A percentile compares a stretch with the other conserved stretches of the same genome.
phyloP scores from a whole-genome alignment of 2,113 vertebrate genomes.

The Semnornis frantzii region DNA sequence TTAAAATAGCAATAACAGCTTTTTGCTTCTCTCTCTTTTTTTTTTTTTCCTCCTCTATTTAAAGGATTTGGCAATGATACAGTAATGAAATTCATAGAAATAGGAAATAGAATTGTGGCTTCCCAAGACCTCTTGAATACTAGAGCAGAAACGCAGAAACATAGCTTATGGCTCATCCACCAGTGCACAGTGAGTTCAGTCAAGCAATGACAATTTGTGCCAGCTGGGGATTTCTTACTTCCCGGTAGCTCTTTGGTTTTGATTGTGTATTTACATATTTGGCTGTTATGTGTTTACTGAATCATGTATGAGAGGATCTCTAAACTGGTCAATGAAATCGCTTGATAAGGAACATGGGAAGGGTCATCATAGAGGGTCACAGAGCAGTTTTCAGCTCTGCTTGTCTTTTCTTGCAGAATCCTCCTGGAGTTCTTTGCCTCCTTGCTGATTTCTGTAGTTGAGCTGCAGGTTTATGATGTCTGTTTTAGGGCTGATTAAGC shows the following conservation, averaged over 20 bases:
- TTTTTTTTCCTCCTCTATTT: no score
- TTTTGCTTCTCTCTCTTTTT: not conserved
- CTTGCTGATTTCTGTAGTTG: not conserved
- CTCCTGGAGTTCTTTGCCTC: not conserved
- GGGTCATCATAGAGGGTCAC: not conserved
- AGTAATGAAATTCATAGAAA: not conserved
- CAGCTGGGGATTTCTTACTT: not conserved
- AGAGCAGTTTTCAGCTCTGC: not conserved
- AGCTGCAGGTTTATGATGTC: not conserved
- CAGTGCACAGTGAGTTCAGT: not conserved
- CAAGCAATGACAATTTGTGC: not conserved
- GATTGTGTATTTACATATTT: not conserved
- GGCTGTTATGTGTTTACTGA: not conserved
- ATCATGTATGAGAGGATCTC: not conserved
- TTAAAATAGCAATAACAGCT: not conserved
- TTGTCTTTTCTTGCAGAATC: not conserved
- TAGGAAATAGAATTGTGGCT: not conserved
- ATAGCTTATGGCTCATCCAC: not conserved
- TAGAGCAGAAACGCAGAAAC: not conserved
- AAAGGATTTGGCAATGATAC: not conserved
- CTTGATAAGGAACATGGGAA: not conserved
- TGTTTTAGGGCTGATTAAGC: conserved; percentile 20
- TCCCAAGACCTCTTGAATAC: not conserved
- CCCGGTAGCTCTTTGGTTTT: not conserved
- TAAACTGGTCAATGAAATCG: not conserved